Percentiles rank a stretch among this genome's conserved stretches.
Evolutionary conservation across 2,888 invertebrate species (phyloP).

Genomic region (Zeuzera pyrina): DNA sequence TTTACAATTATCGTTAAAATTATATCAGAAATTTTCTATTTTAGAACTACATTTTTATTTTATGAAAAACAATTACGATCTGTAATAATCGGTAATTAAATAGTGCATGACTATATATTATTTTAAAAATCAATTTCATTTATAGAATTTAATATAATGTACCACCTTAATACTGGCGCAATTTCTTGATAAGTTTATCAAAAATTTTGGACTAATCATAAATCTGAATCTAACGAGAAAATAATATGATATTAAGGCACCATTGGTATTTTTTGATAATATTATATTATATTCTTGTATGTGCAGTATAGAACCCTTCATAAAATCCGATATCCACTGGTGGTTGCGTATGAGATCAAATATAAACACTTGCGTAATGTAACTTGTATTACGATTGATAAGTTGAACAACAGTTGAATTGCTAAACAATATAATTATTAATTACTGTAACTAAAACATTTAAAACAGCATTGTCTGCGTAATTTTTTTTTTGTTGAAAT

Average conservation of each 20-base stretch:
- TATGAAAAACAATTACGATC: slow-evolving; percentile 1
- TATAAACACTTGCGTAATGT: slow-evolving; percentile 27
- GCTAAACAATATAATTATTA: too few species aligned
- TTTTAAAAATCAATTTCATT: slow-evolving; percentile 13
- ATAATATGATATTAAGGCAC: slow-evolving; percentile 44
- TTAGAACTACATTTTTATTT: slow-evolving; percentile 41
- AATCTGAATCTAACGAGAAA: neutral
- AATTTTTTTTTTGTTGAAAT: too few species aligned
- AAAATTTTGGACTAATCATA: too few species aligned
- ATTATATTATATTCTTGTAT: neutral
- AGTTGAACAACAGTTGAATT: too few species aligned
- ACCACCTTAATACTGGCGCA: slow-evolving; percentile 22
- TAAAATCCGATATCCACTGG: slow-evolving; percentile 49
- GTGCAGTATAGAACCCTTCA: neutral
- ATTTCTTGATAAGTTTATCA: too few species aligned
- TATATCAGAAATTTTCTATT: slow-evolving; percentile 68
- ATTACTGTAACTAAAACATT: too few species aligned
- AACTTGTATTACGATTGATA: neutral
- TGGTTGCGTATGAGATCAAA: slow-evolving; percentile 68
- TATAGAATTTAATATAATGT: slow-evolving; percentile 12
- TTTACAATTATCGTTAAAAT: slow-evolving; percentile 65
- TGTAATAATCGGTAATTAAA: neutral
- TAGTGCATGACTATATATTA: neutral
- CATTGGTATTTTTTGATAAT: slow-evolving; percentile 41
- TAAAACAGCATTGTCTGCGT: too few species aligned